Evolutionary conservation across 2,113 vertebrate genomes (phyloP).

Genomic region (Urocitellus parryii): DNA sequence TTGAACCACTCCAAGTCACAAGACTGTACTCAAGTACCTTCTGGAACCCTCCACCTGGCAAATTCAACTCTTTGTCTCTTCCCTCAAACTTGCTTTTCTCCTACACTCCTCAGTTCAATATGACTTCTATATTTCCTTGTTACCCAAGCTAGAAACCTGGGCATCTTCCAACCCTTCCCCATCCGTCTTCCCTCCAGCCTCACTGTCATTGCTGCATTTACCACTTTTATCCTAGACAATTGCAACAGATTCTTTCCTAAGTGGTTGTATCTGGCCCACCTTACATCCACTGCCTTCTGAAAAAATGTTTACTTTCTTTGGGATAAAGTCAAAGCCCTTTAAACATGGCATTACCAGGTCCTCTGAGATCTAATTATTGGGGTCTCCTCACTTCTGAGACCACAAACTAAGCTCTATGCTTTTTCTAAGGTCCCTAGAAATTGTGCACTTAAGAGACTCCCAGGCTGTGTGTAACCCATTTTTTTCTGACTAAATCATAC

Average conservation of each 20-base stretch:
- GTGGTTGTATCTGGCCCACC: background rate
- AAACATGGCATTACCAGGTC: background rate
- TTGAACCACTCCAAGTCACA: background rate
- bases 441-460: background rate
- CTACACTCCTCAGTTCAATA: background rate
- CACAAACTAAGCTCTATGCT: background rate
- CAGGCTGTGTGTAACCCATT: background rate
- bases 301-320: conserved; percentile 5
- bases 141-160: background rate
- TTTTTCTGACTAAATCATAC: background rate
- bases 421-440: background rate
- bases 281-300: background rate
- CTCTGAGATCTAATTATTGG: background rate
- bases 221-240: background rate
- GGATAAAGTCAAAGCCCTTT: background rate
- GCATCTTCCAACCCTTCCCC: background rate
- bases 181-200: background rate
- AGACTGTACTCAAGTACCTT: background rate
- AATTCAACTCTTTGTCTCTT: background rate
- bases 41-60: background rate
- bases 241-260: background rate
- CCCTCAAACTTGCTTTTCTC: background rate
- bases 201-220: background rate
- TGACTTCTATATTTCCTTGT: too few relatives aligned
- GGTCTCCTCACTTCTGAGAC: background rate